These are phyloP conservation scores for Heliconius melpomene DNA, from an alignment of 1,140 invertebrate species.

Conservation along the genomic window DNA sequence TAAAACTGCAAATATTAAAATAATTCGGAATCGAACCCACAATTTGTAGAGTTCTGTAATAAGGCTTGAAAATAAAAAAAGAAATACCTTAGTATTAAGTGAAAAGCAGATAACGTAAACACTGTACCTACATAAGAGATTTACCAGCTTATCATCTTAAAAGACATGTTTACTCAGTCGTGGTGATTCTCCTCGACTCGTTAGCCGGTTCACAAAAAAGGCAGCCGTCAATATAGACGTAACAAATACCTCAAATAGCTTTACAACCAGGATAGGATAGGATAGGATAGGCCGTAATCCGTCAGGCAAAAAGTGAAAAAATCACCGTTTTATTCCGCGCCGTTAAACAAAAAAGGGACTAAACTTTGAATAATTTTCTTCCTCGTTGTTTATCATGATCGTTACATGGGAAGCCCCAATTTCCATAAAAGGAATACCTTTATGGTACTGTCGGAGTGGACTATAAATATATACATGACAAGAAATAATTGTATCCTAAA, in stretches of 20 bases:
- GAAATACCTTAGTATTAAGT: not conserved
- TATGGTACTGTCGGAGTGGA: not conserved
- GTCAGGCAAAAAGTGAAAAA: conserved; percentile 18
- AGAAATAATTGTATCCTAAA: not conserved
- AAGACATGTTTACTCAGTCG: not conserved
- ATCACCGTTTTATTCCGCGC: conserved; percentile 19
- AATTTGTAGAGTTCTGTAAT: too few species aligned
- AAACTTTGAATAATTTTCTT: conserved; percentile 29
- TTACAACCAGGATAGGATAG: not conserved
- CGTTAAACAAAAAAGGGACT: conserved; percentile 16
- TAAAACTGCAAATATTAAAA: too few species aligned
- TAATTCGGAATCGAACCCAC: too few species aligned
- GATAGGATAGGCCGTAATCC: conserved; percentile 13
- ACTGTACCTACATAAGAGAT: not conserved
- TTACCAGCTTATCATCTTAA: not conserved
- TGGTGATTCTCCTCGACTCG: not conserved
- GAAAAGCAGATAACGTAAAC: not conserved
- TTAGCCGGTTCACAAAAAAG: not conserved
- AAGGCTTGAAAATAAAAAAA: too few species aligned
- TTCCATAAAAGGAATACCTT: conserved; percentile 25
- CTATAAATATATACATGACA: not conserved
- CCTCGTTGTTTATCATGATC: conserved; percentile 17
- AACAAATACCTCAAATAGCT: not conserved
- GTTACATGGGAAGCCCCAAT: conserved; percentile 16
- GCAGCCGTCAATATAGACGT: not conserved